These are phyloP conservation scores for Cardiocondyla obscurior DNA, from an alignment of 1,140 invertebrate species.

Conservation along the genomic window DNA sequence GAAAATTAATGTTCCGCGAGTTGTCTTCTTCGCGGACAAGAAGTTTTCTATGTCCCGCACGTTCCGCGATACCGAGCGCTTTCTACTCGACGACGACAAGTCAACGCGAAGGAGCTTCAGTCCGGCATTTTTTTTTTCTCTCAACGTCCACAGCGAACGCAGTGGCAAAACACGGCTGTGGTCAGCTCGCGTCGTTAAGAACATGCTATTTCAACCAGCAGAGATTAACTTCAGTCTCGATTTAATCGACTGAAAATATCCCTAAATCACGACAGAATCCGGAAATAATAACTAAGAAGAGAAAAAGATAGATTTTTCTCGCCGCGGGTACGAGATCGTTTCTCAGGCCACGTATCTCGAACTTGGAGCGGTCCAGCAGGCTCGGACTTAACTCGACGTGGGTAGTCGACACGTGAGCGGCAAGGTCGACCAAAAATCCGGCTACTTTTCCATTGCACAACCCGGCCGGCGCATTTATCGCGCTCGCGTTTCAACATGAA, in stretches of 20 bases:
- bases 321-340: not conserved
- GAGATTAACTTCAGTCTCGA: too few species aligned
- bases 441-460: constrained; percentile 71
- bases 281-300: too few species aligned
- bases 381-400: not conserved
- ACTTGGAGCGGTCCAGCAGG: not conserved
- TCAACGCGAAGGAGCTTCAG: too few species aligned
- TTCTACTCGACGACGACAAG: too few species aligned
- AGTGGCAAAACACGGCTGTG: too few species aligned
- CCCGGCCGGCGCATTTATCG: constrained; percentile 16
- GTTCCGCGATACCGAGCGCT: not conserved
- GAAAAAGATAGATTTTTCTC: too few species aligned
- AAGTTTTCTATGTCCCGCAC: not conserved
- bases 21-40: constrained; percentile 21
- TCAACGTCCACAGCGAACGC: too few species aligned
- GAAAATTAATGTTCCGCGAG: constrained; percentile 21
- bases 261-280: too few species aligned
- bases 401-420: not conserved
- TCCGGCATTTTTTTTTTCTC: too few species aligned
- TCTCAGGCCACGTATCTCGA: not conserved
- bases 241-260: too few species aligned
- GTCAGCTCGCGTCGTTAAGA: too few species aligned
- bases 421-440: constrained; percentile 78
- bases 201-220: too few species aligned
- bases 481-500: constrained; percentile 52